phyloP scores from a whole-genome alignment of 2,797 vertebrate species.

The Poeciliopsis gracilis region DNA sequence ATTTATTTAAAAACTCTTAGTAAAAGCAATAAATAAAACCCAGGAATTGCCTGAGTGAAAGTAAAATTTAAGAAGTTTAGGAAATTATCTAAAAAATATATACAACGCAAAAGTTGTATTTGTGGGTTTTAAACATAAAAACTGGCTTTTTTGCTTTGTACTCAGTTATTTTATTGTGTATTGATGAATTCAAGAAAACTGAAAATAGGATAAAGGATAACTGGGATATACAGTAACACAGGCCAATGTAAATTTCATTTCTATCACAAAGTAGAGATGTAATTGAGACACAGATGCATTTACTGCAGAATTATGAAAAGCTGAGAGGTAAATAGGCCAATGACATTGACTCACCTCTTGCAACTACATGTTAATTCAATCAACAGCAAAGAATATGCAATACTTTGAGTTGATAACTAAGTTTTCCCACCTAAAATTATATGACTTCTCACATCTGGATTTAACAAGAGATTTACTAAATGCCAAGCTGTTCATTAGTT shows the following conservation, averaged over 20 bases:
- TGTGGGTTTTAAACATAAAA: background rate
- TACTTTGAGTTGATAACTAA: background rate
- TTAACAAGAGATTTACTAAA: slow-evolving; percentile 19
- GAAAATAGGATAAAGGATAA: background rate
- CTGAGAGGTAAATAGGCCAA: background rate
- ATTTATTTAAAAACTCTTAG: background rate
- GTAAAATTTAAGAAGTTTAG: background rate
- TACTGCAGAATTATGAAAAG: background rate
- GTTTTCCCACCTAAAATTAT: background rate
- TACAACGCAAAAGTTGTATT: background rate
- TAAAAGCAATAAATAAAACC: background rate
- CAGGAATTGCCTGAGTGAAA: background rate
- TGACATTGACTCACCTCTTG: background rate
- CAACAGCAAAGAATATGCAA: background rate
- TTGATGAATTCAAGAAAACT: background rate
- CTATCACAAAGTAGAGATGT: background rate
- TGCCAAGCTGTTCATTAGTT: slow-evolving; percentile 16
- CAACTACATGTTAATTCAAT: background rate
- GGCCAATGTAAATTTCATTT: background rate
- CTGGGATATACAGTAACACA: background rate
- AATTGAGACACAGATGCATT: background rate
- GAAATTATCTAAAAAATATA: background rate
- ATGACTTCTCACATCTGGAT: background rate
- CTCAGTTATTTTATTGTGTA: background rate
- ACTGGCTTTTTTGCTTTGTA: background rate